A percentile compares a stretch with the other conserved stretches of the same genome.
phyloP scores from a whole-genome alignment of 2,888 invertebrate genomes.

The Operophtera brumata region DNA sequence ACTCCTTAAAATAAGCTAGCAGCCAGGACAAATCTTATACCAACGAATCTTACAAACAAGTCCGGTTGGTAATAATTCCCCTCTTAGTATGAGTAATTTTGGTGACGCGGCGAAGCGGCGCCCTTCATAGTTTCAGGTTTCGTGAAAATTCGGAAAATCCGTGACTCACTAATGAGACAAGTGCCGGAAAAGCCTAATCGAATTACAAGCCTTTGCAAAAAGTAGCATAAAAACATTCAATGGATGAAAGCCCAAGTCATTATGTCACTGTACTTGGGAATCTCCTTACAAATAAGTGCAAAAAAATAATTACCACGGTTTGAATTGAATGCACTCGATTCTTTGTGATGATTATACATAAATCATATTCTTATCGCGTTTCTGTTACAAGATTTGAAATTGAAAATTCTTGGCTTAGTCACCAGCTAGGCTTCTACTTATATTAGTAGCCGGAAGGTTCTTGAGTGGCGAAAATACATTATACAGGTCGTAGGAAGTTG shows the following conservation, averaged over 20 bases:
- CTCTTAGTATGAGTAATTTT: conserved; percentile 57
- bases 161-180: conserved; percentile 66
- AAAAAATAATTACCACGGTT: conserved; percentile 20
- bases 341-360: conserved; percentile 22
- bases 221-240: conserved; percentile 45
- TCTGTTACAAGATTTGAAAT: not conserved
- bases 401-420: conserved; percentile 4
- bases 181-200: conserved; percentile 67
- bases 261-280: conserved; percentile 43
- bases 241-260: conserved; percentile 62
- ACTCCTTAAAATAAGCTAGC: too few relatives aligned
- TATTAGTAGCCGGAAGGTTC: too few relatives aligned
- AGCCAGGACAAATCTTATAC: too few relatives aligned
- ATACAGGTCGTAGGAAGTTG: too few relatives aligned
- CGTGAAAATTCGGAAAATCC: conserved; percentile 71
- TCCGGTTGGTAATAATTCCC: too few relatives aligned
- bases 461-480: too few relatives aligned
- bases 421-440: too few relatives aligned
- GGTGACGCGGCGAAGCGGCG: conserved; percentile 47
- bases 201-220: conserved; percentile 53
- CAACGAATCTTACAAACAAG: too few relatives aligned
- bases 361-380: conserved; percentile 23
- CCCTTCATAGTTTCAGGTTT: conserved; percentile 66
- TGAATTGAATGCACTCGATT: conserved; percentile 5
- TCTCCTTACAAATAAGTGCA: conserved; percentile 40